Percentiles rank a stretch among this genome's conserved stretches.
Conservation (phyloP, 2,888 invertebrate genomes). For the Calliopum simillimum region DNA sequence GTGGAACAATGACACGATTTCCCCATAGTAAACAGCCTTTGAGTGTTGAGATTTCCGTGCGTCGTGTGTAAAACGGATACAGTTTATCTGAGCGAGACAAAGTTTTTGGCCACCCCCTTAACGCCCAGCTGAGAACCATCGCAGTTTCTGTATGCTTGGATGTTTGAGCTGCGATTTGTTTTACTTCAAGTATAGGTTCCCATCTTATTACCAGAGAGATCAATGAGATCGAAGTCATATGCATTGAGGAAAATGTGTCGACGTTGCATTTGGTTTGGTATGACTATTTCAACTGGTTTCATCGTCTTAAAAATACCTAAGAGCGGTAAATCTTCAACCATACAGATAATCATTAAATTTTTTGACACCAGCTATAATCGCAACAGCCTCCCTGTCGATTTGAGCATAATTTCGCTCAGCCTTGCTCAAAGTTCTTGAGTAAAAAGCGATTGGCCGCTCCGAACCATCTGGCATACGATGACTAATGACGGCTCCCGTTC, state of each 20-base stretch:
- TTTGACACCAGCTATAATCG: constrained; percentile 39
- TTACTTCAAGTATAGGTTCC: constrained; percentile 26
- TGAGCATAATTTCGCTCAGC: constrained; percentile 36
- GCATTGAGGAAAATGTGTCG: constrained; percentile 36
- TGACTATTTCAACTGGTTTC: constrained; percentile 36
- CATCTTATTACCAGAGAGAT: constrained; percentile 30
- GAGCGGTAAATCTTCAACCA: constrained; percentile 39
- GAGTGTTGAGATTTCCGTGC: too few species aligned
- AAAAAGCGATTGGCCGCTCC: constrained; percentile 35
- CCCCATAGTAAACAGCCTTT: too few species aligned
- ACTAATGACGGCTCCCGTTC: constrained; percentile 40
- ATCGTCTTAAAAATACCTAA: constrained; percentile 42
- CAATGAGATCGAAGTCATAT: constrained; percentile 29
- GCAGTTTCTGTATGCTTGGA: constrained; percentile 24
- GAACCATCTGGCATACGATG: constrained; percentile 36
- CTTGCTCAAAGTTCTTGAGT: constrained; percentile 32
- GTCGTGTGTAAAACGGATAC: too few species aligned
- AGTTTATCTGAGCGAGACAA: constrained; percentile 21
- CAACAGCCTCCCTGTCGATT: constrained; percentile 40
- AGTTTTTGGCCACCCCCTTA: constrained; percentile 40
- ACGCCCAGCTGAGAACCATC: constrained; percentile 42
- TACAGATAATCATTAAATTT: constrained; percentile 43
- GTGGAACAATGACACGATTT: constrained; percentile 37
- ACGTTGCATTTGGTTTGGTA: constrained; percentile 36
- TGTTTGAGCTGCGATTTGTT: constrained; percentile 29